Evolutionary conservation across 2,888 invertebrate species (phyloP).

Genomic region (Melinaea marsaeus): DNA sequence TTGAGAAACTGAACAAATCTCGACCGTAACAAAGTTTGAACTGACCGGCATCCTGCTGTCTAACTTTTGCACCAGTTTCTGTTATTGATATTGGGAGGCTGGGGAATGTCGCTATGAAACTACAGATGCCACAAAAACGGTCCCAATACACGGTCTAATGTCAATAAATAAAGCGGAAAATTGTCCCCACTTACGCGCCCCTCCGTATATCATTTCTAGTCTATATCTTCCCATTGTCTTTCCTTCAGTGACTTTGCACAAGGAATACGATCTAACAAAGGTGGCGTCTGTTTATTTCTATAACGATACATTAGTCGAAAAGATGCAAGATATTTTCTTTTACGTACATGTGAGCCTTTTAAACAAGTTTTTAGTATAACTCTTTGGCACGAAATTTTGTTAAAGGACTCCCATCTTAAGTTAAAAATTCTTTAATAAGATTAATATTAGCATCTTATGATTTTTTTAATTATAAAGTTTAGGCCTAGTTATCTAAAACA

Average conservation of each 20-base stretch:
- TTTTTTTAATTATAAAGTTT: too few relatives aligned
- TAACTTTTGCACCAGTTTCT: slow-evolving; percentile 55
- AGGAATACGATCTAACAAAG: slow-evolving; percentile 44
- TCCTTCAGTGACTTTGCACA: slow-evolving; percentile 51
- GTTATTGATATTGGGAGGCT: slow-evolving; percentile 62
- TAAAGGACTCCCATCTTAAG: too few relatives aligned
- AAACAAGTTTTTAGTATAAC: too few relatives aligned
- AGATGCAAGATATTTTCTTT: slow-evolving; percentile 18
- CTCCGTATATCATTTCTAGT: slow-evolving; percentile 55
- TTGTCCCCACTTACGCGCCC: slow-evolving; percentile 51
- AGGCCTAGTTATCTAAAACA: slow-evolving; percentile 10
- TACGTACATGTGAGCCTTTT: slow-evolving; percentile 9
- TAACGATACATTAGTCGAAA: slow-evolving; percentile 29
- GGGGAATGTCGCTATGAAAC: slow-evolving; percentile 42
- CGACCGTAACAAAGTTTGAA: slow-evolving; percentile 56
- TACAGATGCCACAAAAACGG: slow-evolving; percentile 53
- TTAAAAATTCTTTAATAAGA: too few relatives aligned
- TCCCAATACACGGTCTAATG: slow-evolving; percentile 48
- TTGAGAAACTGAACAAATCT: slow-evolving; percentile 58
- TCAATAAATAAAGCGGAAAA: slow-evolving; percentile 61
- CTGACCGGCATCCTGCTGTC: slow-evolving; percentile 49
- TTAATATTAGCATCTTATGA: too few relatives aligned
- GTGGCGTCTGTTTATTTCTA: slow-evolving; percentile 50
- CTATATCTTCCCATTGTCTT: slow-evolving; percentile 53
- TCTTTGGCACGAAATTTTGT: too few relatives aligned